Conservation (phyloP, 2,113 vertebrate species). For the Todiramphus chloris region DNA sequence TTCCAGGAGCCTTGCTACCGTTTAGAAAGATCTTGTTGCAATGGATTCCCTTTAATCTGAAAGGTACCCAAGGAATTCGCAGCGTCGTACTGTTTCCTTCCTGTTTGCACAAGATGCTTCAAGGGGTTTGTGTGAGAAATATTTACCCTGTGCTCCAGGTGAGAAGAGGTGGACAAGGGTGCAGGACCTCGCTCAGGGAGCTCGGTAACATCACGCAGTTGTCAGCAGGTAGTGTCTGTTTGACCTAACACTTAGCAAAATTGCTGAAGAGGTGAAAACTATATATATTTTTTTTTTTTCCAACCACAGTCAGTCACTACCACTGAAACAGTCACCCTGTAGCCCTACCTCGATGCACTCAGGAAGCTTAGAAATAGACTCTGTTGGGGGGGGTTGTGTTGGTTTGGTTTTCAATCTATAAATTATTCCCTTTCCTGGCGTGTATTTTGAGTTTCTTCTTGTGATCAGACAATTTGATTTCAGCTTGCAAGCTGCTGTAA, state of each 20-base stretch:
- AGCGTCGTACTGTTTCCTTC: not conserved
- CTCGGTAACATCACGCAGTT: not conserved
- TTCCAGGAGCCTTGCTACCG: not conserved
- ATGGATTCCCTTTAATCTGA: not conserved
- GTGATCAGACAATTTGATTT: not conserved
- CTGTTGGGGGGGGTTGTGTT: not conserved
- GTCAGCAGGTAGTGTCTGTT: not conserved
- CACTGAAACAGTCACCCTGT: not conserved
- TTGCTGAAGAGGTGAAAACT: not conserved
- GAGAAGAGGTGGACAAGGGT: not conserved
- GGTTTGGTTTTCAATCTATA: not conserved
- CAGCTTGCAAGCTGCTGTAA: not conserved
- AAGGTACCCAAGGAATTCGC: not conserved
- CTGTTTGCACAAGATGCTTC: accelerated
- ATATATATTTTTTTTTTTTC: not conserved
- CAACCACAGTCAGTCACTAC: not conserved
- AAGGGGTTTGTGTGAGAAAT: not conserved
- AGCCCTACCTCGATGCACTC: not conserved
- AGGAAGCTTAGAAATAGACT: not conserved
- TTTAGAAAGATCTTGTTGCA: not conserved
- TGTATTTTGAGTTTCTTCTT: not conserved
- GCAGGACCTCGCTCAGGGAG: not conserved
- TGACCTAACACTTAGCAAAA: not conserved
- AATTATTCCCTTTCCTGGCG: not conserved
- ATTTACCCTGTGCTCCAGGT: not conserved